Conservation (phyloP, 2,888 invertebrate genomes). For the Byasa hedistus region DNA sequence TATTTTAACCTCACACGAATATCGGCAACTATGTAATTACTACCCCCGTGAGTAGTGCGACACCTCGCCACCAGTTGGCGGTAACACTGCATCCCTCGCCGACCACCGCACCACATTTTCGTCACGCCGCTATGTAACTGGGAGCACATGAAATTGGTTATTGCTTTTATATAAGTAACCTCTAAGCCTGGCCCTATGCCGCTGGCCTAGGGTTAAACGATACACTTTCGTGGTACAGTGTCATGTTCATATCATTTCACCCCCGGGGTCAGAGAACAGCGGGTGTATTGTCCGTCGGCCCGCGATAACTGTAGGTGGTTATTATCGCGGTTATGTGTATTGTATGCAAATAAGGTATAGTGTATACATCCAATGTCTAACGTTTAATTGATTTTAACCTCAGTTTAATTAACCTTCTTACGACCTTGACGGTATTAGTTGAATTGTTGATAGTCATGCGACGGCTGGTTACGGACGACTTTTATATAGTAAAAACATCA, state of each 20-base stretch:
- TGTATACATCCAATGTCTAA: neutral
- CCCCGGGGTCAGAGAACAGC: constrained; percentile 55
- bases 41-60: too few species aligned
- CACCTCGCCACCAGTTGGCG: neutral
- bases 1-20: too few species aligned
- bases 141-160: constrained; percentile 46
- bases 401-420: constrained; percentile 1
- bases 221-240: constrained; percentile 66
- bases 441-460: too few species aligned
- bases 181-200: constrained; percentile 62
- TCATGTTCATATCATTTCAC: constrained; percentile 46
- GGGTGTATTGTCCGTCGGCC: constrained; percentile 60
- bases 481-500: too few species aligned
- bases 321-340: constrained; percentile 30
- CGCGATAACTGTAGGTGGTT: constrained; percentile 51
- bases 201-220: constrained; percentile 69
- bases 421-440: too few species aligned
- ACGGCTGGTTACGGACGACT: too few species aligned
- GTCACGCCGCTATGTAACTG: constrained; percentile 48
- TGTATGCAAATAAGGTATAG: constrained; percentile 39
- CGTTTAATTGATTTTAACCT: constrained; percentile 10
- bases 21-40: too few species aligned
- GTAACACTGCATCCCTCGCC: constrained; percentile 38
- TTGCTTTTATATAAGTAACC: constrained; percentile 69
- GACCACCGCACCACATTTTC: constrained; percentile 36